Percentiles rank a stretch among this genome's conserved stretches.
These are phyloP conservation scores for Phylloscopus trochilus DNA, from an alignment of 2,113 vertebrate species.

Conservation along the genomic window DNA sequence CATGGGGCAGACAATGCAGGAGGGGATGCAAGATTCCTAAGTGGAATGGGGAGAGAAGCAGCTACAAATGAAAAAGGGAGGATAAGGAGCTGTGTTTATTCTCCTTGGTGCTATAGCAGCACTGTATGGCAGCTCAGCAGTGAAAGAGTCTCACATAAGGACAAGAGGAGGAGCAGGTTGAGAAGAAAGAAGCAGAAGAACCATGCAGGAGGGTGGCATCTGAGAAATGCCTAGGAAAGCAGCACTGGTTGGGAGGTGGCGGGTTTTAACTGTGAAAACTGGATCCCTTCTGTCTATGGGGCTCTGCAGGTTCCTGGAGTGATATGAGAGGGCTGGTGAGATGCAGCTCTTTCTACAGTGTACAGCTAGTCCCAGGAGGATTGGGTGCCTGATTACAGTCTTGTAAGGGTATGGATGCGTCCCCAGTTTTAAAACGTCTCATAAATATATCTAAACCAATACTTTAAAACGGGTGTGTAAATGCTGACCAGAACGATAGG, in stretches of 20 bases:
- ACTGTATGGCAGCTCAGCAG: background rate
- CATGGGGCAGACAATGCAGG: background rate
- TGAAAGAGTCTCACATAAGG: background rate
- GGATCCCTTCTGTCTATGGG: background rate
- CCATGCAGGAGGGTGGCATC: background rate
- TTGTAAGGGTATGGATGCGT: background rate
- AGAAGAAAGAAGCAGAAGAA: background rate
- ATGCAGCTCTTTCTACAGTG: background rate
- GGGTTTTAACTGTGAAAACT: background rate
- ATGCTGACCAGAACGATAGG: background rate
- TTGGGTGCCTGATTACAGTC: background rate
- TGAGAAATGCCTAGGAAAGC: background rate
- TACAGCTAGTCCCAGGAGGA: background rate
- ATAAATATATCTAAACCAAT: background rate
- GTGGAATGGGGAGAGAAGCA: background rate
- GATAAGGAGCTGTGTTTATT: background rate
- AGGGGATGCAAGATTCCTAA: background rate
- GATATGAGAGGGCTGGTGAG: background rate
- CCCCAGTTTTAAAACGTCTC: background rate
- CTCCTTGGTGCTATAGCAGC: fast-evolving
- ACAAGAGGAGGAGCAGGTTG: background rate
- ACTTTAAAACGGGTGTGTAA: background rate
- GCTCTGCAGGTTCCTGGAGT: background rate
- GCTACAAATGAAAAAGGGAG: background rate
- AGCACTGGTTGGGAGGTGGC: background rate